Percentiles rank a stretch among this genome's conserved stretches.
Conservation (phyloP, 2,797 vertebrate genomes). For the Rhinatrema bivittatum region DNA sequence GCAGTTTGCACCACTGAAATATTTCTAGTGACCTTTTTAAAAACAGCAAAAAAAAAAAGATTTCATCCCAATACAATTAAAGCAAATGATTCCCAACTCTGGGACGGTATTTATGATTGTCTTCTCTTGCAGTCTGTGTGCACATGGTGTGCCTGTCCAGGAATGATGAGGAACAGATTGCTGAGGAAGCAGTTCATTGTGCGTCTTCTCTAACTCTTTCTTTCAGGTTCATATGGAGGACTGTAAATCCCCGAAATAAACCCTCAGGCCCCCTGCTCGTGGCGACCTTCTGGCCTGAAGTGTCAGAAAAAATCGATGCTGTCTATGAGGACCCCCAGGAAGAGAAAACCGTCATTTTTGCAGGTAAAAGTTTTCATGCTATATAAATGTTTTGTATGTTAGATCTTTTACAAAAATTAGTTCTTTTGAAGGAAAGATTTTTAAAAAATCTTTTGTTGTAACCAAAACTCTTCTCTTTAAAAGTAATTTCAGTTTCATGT, state of each 20-base stretch:
- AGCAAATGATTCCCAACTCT: conserved; percentile 6
- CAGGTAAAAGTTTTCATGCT: too few relatives aligned
- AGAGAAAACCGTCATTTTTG: conserved; percentile 87
- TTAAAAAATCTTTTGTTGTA: neutral
- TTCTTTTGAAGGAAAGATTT: too few relatives aligned
- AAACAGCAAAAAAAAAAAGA: too few relatives aligned
- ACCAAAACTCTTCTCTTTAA: too few relatives aligned
- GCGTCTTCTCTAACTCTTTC: conserved; percentile 35
- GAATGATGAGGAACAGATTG: conserved; percentile 69
- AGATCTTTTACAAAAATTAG: too few relatives aligned
- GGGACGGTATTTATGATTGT: conserved; percentile 49
- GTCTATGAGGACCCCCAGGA: conserved; percentile 88
- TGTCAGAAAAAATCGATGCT: conserved; percentile 87
- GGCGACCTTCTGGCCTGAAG: conserved; percentile 89
- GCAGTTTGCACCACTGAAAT: too few relatives aligned
- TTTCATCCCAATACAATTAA: neutral
- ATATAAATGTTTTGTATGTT: too few relatives aligned
- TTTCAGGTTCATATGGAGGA: conserved; percentile 89
- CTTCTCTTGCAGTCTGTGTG: conserved; percentile 47
- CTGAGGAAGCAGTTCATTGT: conserved; percentile 72
- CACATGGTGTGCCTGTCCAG: conserved; percentile 27
- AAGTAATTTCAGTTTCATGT: too few relatives aligned
- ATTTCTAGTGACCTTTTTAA: too few relatives aligned
- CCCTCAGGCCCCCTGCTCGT: conserved; percentile 84
- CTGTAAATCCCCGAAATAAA: conserved; percentile 72